These are phyloP conservation scores for Catharus fuscescens DNA, from an alignment of 2,113 vertebrate genomes.

Conservation along the genomic window DNA sequence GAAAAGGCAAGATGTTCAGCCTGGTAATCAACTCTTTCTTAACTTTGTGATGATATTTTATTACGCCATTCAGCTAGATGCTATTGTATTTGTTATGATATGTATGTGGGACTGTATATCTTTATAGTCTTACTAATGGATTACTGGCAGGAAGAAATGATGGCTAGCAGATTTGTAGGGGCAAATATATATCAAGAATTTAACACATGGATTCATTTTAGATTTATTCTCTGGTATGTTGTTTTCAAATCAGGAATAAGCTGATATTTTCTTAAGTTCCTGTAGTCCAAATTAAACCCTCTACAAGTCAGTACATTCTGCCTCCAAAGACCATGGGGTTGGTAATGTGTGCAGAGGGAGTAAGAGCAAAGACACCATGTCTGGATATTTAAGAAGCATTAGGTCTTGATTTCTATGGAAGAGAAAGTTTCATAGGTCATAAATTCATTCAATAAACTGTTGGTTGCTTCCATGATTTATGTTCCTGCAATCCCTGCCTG, in stretches of 20 bases:
- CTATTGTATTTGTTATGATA: background rate
- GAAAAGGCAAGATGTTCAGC: background rate
- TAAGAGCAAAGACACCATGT: background rate
- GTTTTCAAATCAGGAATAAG: background rate
- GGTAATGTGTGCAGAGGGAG: background rate
- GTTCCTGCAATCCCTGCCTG: conserved; percentile 14
- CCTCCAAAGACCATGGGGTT: background rate
- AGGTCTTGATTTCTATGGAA: background rate
- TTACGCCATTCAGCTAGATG: background rate
- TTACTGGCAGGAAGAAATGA: background rate
- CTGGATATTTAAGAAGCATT: conserved; percentile 14
- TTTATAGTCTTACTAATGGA: background rate
- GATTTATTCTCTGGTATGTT: background rate
- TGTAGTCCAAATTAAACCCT: background rate
- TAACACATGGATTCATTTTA: conserved; percentile 6
- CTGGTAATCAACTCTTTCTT: background rate
- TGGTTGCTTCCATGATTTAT: conserved; percentile 38
- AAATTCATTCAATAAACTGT: background rate
- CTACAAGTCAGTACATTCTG: background rate
- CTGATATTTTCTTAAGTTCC: background rate
- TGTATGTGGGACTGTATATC: background rate
- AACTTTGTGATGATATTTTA: background rate
- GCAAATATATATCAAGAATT: background rate
- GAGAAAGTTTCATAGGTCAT: conserved; percentile 6
- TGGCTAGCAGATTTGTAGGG: background rate